Conservation (phyloP, 1,140 invertebrate species). For the Littorina saxatilis region DNA sequence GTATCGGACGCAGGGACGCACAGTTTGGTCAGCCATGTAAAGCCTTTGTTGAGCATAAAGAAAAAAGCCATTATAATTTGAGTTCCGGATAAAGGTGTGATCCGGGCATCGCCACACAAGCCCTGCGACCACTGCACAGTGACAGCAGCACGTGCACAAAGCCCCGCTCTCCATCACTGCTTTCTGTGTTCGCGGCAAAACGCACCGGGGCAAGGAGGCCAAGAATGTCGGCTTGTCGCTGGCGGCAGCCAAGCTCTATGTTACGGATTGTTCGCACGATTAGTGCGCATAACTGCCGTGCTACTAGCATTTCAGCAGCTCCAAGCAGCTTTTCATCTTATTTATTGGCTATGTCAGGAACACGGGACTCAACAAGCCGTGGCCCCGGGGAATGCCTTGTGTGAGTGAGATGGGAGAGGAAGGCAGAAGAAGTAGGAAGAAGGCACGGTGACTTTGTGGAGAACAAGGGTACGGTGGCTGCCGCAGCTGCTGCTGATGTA, state of each 20-base stretch:
- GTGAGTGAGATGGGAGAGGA: too few species aligned
- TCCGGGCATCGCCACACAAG: too few species aligned
- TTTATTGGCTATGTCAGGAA: constrained; percentile 34
- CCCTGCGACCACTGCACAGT: too few species aligned
- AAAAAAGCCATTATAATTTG: too few species aligned
- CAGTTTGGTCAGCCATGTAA: too few species aligned
- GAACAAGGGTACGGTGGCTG: too few species aligned
- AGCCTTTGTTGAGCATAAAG: too few species aligned
- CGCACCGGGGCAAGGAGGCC: not conserved
- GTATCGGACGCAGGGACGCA: too few species aligned
- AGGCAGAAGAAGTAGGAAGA: too few species aligned
- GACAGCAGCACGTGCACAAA: not conserved
- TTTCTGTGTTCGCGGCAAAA: not conserved
- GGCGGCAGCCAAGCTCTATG: constrained; percentile 15
- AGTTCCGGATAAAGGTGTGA: too few species aligned
- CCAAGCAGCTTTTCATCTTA: constrained; percentile 31
- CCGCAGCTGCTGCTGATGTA: too few species aligned
- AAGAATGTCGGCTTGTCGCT: constrained; percentile 17
- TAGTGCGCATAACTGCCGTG: constrained; percentile 8
- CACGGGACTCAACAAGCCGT: constrained; percentile 3
- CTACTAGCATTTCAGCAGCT: not conserved
- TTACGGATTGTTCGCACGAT: constrained; percentile 32
- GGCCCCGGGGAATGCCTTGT: not conserved
- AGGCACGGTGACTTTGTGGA: too few species aligned
- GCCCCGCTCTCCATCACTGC: not conserved